Evolutionary conservation across 2,113 vertebrate genomes (phyloP).

Genomic region (Bos indicus): DNA sequence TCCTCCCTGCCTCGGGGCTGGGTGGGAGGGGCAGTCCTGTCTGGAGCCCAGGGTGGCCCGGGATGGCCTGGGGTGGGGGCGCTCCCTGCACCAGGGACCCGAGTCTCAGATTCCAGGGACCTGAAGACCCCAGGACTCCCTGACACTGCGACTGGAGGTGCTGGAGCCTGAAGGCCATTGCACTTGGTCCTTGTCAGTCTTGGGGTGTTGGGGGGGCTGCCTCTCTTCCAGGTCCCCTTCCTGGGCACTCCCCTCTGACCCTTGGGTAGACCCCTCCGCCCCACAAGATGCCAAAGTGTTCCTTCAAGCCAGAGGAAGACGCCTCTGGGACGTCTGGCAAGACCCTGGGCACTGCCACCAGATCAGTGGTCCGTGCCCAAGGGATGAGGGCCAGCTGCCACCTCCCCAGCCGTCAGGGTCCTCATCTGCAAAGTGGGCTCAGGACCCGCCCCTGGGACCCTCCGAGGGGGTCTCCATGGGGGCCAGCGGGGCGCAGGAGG

Average conservation of each 20-base stretch:
- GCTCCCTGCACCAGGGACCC: not conserved
- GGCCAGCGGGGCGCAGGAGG: not conserved
- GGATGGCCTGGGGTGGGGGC: not conserved
- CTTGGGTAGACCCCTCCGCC: not conserved
- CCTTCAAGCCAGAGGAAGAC: not conserved
- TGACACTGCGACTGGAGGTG: rapidly evolving
- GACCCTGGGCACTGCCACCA: rapidly evolving
- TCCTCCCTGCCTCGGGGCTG: rapidly evolving
- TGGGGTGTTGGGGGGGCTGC: not conserved
- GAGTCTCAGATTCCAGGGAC: not conserved
- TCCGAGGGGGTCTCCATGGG: rapidly evolving
- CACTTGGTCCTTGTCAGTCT: not conserved
- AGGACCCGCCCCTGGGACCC: not conserved
- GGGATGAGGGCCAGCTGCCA: not conserved
- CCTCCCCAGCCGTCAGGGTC: not conserved
- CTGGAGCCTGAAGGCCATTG: rapidly evolving
- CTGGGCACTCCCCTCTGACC: not conserved
- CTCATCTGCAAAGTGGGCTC: not conserved
- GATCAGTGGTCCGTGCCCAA: rapidly evolving
- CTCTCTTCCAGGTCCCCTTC: not conserved
- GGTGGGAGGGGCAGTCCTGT: not conserved
- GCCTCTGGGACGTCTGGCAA: not conserved
- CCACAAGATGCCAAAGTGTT: not conserved
- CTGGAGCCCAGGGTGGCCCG: not conserved
- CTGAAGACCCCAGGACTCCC: too few species aligned